Evolutionary conservation across 2,797 vertebrate species (phyloP).

Genomic region (Amblyopsis hoosieri): DNA sequence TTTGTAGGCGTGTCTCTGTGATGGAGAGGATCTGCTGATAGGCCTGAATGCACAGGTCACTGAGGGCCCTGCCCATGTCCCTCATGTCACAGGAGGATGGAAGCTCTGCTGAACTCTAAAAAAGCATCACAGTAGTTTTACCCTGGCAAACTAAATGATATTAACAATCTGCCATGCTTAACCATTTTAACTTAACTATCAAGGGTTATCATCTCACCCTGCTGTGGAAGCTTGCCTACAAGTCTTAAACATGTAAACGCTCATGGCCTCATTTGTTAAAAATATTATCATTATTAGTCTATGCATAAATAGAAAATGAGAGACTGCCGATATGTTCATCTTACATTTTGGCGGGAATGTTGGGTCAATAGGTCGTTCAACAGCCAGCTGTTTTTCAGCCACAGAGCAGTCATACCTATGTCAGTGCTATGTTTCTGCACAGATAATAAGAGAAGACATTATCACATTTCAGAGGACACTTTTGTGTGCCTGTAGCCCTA

Average conservation of each 20-base stretch:
- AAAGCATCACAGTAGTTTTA: constrained; percentile 26
- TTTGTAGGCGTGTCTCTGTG: constrained; percentile 72
- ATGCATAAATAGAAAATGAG: background rate
- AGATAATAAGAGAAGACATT: background rate
- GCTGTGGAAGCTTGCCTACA: too few relatives aligned
- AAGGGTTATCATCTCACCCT: too few relatives aligned
- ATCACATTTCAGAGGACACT: background rate
- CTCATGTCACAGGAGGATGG: constrained; percentile 59
- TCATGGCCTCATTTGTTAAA: too few relatives aligned
- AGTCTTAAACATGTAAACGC: too few relatives aligned
- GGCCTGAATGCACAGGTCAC: constrained; percentile 79
- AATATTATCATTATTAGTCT: too few relatives aligned
- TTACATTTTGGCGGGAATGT: constrained; percentile 68
- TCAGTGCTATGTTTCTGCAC: constrained; percentile 76
- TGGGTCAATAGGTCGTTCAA: constrained; percentile 79
- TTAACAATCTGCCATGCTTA: background rate
- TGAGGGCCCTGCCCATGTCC: constrained; percentile 63
- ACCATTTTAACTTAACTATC: background rate
- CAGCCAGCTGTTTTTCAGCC: constrained; percentile 78
- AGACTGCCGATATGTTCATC: background rate
- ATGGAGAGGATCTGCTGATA: constrained; percentile 84
- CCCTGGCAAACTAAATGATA: background rate
- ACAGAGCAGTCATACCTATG: constrained; percentile 71
- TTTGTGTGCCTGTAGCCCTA: too few relatives aligned
- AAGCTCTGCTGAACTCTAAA: constrained; percentile 45